Evolutionary conservation across 2,888 invertebrate species (phyloP).

Genomic region (Phania funesta): DNA sequence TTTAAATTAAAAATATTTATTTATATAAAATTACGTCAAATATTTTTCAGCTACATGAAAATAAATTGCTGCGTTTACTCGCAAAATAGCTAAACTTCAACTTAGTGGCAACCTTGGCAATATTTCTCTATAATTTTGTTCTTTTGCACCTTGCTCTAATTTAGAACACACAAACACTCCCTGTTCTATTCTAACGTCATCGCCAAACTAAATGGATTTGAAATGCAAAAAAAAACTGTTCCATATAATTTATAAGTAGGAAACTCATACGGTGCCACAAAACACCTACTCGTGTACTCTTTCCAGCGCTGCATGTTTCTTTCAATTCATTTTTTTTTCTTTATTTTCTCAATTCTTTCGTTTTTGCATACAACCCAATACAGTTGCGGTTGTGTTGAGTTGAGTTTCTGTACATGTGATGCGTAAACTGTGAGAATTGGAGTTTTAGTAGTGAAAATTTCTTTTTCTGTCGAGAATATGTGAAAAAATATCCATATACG

Average conservation of each 20-base stretch:
- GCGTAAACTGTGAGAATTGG: slow-evolving; percentile 67
- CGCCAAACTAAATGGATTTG: slow-evolving; percentile 15
- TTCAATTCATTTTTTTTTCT: slow-evolving; percentile 15
- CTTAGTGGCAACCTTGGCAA: too few relatives aligned
- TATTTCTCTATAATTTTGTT: slow-evolving; percentile 10
- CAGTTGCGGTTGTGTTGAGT: slow-evolving; percentile 14
- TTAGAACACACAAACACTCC: background rate
- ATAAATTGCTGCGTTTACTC: too few relatives aligned
- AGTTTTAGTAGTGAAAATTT: slow-evolving; percentile 67
- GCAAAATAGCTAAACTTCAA: too few relatives aligned
- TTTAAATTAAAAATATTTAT: too few relatives aligned
- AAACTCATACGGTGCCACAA: slow-evolving; percentile 29
- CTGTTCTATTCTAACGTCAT: slow-evolving; percentile 18
- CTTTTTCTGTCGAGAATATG: slow-evolving; percentile 60
- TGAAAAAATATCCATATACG: slow-evolving; percentile 6
- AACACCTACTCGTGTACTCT: slow-evolving; percentile 5
- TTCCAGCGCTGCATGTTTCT: slow-evolving; percentile 24
- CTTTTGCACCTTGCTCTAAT: slow-evolving; percentile 30
- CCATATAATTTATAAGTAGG: slow-evolving; percentile 27
- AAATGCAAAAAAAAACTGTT: background rate
- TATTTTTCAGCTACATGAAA: too few relatives aligned
- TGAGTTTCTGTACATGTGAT: slow-evolving; percentile 48
- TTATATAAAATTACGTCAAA: too few relatives aligned
- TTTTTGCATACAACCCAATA: slow-evolving; percentile 11
- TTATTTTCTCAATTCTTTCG: background rate